Evolutionary conservation across 2,113 vertebrate genomes (phyloP), one percentile per base, ranked within the genome.

Genomic region (Vireo altiloquus): DNA sequence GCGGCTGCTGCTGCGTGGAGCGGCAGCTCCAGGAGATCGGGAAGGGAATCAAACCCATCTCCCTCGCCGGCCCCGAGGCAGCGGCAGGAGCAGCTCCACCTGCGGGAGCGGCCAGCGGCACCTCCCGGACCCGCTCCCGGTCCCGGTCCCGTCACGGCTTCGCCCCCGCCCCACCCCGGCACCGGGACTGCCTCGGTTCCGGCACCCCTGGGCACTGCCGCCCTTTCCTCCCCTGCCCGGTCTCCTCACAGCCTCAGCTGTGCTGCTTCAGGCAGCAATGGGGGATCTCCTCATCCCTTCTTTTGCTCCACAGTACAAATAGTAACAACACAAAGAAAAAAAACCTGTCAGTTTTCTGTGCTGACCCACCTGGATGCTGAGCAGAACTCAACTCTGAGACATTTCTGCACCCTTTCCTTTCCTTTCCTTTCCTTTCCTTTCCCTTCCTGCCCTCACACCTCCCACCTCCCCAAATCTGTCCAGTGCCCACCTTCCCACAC

Each of bases 61-160:
- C 25, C 37, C 11, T 13, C 2, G 16, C 78, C 15, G 12, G 52
- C 22, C 30, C 85, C 25, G 14, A 6, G 75, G 66, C 75, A 60
- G 64, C 42, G 10, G 16, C 25, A 13, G 69, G 27, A 63, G 40
- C 60, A 17, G 8, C 79, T 60, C 81, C 54, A 86, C 86, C 93
- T 93, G 94, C 33, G 40, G 72, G 54, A 54, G 52, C 22, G 54
- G 8, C 42, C 31, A 31, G 61, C 11, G 23, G 59, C 40, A 6
- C 31, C 27, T 19, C 49, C 47, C 9, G 35, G 27, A 5, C 11
- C 21, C 27, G 39, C 1, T 5, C 42, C 35, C 13, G 17, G 4
- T 1, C 2, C 42, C n/a, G 33, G 1, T 28, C 1, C 30, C 15
- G 10, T 8, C 46, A 2, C 56, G 8, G 37, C 27, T 6, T 16